Conservation (phyloP, 2,888 invertebrate genomes). For the Sacculina carcini region DNA sequence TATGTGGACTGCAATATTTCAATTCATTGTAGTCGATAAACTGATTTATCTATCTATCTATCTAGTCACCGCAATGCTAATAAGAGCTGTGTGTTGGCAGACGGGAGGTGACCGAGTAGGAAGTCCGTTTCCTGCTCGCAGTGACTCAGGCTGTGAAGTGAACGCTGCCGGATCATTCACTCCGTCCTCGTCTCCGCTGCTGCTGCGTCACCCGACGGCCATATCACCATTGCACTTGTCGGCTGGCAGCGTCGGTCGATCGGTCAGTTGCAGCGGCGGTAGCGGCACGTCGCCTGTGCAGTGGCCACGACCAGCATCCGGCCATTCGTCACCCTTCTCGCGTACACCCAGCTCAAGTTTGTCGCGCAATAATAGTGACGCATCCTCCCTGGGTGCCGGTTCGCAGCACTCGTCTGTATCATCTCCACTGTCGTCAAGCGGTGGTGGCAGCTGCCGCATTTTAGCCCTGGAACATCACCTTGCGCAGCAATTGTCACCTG, state of each 20-base stretch:
- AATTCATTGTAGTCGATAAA: too few species aligned
- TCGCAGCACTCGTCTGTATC: constrained; percentile 13
- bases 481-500: constrained; percentile 6
- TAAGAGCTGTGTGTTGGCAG: too few species aligned
- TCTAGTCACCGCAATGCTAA: too few species aligned
- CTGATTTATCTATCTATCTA: too few species aligned
- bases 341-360: constrained; percentile 20
- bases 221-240: constrained; percentile 9
- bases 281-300: constrained; percentile 66
- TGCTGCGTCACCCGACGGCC: constrained; percentile 7
- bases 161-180: constrained; percentile 12
- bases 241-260: constrained; percentile 24
- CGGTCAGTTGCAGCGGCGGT: too few species aligned
- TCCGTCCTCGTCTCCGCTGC: constrained; percentile 13
- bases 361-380: constrained; percentile 69
- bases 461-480: constrained; percentile 10
- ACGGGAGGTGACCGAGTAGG: not conserved
- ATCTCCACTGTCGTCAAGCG: constrained; percentile 12
- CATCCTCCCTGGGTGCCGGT: constrained; percentile 30
- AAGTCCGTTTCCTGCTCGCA: constrained; percentile 12
- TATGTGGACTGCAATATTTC: too few species aligned
- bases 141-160: constrained; percentile 14
- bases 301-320: constrained; percentile 42
- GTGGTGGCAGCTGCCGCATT: constrained; percentile 2
- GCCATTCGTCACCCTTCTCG: constrained; percentile 18